These are phyloP conservation scores for Oncorhynchus nerka DNA, from an alignment of 2,113 vertebrate species.

Conservation along the genomic window DNA sequence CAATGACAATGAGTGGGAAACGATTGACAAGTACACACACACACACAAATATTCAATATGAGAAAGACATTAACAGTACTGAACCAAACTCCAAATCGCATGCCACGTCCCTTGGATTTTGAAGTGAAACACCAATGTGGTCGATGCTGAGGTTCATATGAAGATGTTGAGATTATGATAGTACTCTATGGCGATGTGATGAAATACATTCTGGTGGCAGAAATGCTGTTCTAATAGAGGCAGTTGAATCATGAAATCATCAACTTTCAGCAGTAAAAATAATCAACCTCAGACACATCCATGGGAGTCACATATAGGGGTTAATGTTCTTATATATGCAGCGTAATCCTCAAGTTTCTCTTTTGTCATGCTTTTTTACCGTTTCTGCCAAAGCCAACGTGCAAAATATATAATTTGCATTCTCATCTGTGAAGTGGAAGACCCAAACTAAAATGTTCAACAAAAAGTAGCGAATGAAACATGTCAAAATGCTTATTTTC, in stretches of 20 bases:
- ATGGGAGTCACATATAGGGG: neutral
- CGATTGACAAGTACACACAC: neutral
- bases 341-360: neutral
- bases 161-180: constrained; percentile 22
- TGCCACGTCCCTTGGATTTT: neutral
- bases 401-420: neutral
- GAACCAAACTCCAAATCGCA: constrained; percentile 17
- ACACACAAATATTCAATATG: neutral
- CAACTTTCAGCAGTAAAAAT: neutral
- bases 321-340: neutral
- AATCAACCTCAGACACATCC: no score
- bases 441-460: neutral
- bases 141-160: constrained; percentile 5
- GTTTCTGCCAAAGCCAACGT: neutral
- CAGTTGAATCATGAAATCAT: constrained; percentile 56
- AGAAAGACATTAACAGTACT: constrained; percentile 1
- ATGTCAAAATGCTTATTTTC: neutral
- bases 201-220: constrained; percentile 69
- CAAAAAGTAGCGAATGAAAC: neutral
- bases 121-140: constrained; percentile 31
- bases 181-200: constrained; percentile 51
- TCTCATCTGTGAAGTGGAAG: neutral
- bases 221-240: constrained; percentile 58
- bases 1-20: constrained; percentile 7
- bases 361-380: neutral